Evolutionary conservation across 2,113 vertebrate species (phyloP).

Genomic region (Helogale parvula): DNA sequence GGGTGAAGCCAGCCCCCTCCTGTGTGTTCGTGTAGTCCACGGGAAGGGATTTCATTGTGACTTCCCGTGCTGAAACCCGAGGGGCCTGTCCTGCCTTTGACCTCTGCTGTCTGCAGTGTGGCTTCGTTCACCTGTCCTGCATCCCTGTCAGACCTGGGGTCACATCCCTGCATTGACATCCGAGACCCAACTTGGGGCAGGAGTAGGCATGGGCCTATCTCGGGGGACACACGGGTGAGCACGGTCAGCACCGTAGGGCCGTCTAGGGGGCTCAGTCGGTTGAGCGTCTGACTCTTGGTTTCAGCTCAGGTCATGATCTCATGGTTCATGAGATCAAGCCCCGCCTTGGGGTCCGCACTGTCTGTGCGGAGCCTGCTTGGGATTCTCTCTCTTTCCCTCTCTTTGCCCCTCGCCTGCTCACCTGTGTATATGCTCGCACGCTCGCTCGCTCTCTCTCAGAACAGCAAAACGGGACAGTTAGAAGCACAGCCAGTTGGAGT

Average conservation of each 20-base stretch:
- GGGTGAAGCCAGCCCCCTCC: background rate
- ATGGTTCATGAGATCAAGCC: no score
- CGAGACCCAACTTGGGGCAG: background rate
- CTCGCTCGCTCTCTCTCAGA: no score
- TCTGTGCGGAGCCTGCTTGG: no score
- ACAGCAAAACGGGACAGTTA: no score
- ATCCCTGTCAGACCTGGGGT: rapidly evolving
- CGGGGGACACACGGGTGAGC: background rate
- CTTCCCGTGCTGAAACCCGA: background rate
- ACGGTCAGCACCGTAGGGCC: background rate
- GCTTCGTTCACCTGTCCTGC: background rate
- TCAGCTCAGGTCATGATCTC: no score
- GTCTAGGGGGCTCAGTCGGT: no score
- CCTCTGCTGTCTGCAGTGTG: background rate
- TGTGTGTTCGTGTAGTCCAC: background rate
- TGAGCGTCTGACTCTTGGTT: no score
- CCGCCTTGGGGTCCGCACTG: no score
- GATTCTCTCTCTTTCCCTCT: no score
- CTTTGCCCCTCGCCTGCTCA: no score
- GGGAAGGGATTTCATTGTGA: background rate
- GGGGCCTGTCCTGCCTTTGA: background rate
- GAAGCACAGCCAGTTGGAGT: no score
- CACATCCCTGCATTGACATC: background rate
- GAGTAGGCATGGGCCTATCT: background rate
- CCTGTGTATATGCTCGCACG: no score